Base-by-base conservation (phyloP, 2,113 vertebrate species). In the Tachycineta bicolor region DNA sequence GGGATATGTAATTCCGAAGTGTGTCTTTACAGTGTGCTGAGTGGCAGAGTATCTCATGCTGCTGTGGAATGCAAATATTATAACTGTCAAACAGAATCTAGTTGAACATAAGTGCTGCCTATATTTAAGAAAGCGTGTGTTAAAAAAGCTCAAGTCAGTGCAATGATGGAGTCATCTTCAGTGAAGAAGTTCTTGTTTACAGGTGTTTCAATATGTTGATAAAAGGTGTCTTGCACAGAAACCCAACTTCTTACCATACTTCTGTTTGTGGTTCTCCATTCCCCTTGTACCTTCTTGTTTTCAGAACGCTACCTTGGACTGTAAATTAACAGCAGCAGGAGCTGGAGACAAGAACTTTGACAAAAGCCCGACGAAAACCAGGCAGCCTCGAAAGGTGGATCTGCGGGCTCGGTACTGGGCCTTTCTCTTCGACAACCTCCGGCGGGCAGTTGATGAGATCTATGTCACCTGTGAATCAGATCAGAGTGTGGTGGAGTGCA, bases 381-480 rank as follows among this genome's bases (percentile, higher is more conserved):
- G 99, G 74, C 99, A 98, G 69, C 99, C 99, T 33, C 98, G 99
- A 9, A 99, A 99, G 97, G 98, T 99, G 86, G 99, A 99, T 90
- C 97, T 99, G 50, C 97, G 99, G 79, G 99, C 99, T 4, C 98
- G 99, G 26, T 99, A 99, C 94, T 99, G 99, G 99, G 99, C 99
- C 1, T 99, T 99, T 92, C 99, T 99, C 22, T 99, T 99, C 34
- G 99, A 99, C 95, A 99, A 99, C 89, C 98, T 99, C 58, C 98
- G 99, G 12, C 97, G 99, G 28, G 99, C 99, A 0, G 99, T 99
- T 17, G 99, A 99, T 65, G 99, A 99, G 87, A 99, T 99, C 94
- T 99, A 99, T 8, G 99, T 99, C 78, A 99, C 99, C 0, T 99
- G 99, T 94, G 99, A 99, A 94, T 99, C 99, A 1, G 99, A 99